A percentile compares a stretch with the other conserved stretches of the same genome.
Evolutionary conservation across 2,888 invertebrate species (phyloP).

Genomic region (Erebia palarica): DNA sequence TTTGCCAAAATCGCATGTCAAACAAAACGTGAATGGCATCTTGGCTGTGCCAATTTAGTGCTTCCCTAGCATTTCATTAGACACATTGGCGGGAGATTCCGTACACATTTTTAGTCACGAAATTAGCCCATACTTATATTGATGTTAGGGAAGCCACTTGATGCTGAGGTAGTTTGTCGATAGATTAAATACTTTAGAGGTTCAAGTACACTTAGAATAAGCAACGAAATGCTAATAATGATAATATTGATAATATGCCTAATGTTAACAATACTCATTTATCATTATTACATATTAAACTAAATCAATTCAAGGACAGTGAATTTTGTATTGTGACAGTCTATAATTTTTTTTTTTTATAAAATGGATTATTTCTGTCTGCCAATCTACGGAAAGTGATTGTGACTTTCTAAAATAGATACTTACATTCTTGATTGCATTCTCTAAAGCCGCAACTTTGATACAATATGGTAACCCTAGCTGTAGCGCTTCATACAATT

Average conservation of each 20-base stretch:
- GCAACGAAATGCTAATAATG: constrained; percentile 46
- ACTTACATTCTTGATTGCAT: constrained; percentile 19
- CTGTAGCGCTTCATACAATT: too few species aligned
- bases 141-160: constrained; percentile 14
- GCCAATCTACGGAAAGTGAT: constrained; percentile 48
- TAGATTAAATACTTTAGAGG: constrained; percentile 44
- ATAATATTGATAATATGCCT: constrained; percentile 71
- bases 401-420: constrained; percentile 41
- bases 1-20: too few species aligned
- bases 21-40: too few species aligned
- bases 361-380: constrained; percentile 42
- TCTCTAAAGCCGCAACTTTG: constrained; percentile 5
- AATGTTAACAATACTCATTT: constrained; percentile 77
- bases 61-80: too few species aligned
- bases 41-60: too few species aligned
- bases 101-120: too few species aligned
- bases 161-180: constrained; percentile 45
- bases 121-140: neutral
- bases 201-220: constrained; percentile 63
- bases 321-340: constrained; percentile 35
- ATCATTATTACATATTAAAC: constrained; percentile 53
- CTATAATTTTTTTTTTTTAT: constrained; percentile 37
- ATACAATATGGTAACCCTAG: neutral
- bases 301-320: constrained; percentile 37
- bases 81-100: too few species aligned